Evolutionary conservation across 2,888 invertebrate species (phyloP).

Genomic region (Calameuta filiformis): DNA sequence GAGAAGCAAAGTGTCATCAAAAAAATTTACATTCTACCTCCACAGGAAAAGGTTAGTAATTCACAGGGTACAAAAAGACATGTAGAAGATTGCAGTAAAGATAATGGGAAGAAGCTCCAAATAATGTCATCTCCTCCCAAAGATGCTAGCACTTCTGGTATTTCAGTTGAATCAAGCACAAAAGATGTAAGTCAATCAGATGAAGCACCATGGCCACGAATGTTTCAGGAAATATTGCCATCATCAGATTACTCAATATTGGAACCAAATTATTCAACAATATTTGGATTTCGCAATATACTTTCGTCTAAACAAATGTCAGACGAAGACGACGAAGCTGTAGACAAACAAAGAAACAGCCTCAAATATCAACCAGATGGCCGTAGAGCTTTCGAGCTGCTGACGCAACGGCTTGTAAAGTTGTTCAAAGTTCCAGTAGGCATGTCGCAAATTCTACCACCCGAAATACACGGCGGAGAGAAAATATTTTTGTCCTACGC

Average conservation of each 20-base stretch:
- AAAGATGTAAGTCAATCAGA: background rate
- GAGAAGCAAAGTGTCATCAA: background rate
- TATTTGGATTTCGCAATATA: slow-evolving; percentile 32
- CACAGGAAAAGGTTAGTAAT: slow-evolving; percentile 1
- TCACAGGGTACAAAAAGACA: background rate
- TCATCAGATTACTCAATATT: background rate
- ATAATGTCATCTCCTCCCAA: background rate
- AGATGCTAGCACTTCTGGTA: background rate
- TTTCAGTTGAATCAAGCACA: background rate
- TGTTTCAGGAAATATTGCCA: background rate
- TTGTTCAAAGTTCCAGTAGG: slow-evolving; percentile 56
- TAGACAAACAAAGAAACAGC: background rate
- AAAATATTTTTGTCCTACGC: background rate
- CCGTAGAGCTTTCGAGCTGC: slow-evolving; percentile 17
- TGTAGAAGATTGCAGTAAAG: background rate
- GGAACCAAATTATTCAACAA: slow-evolving; percentile 28
- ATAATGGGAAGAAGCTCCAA: background rate
- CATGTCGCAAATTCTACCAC: slow-evolving; percentile 37
- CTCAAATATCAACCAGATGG: slow-evolving; percentile 3
- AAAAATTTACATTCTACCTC: slow-evolving; percentile 31
- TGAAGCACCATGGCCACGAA: background rate
- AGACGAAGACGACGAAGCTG: slow-evolving; percentile 3
- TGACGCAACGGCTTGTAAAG: slow-evolving; percentile 47
- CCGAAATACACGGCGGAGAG: slow-evolving; percentile 1
- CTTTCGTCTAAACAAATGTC: slow-evolving; percentile 11